A percentile compares a stretch with the other conserved stretches of the same genome.
Conservation (phyloP, 2,797 vertebrate genomes). For the Parotocinclus haroldoi region DNA sequence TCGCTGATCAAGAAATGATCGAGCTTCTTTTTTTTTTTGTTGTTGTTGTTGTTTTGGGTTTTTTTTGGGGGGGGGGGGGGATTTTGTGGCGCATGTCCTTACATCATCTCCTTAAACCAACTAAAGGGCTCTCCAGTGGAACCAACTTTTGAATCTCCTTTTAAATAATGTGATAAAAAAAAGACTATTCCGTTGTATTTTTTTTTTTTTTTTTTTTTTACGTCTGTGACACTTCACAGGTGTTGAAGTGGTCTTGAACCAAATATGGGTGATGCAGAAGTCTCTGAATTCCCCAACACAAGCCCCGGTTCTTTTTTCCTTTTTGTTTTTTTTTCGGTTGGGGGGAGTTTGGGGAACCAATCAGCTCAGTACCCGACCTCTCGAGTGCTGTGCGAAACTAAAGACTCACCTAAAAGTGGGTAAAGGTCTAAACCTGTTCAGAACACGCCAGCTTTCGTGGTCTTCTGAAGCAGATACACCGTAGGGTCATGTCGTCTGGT, state of each 20-base stretch:
- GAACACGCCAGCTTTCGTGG: conserved; percentile 62
- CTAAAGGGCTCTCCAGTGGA: conserved; percentile 72
- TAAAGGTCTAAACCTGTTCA: conserved; percentile 44
- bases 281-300: conserved; percentile 15
- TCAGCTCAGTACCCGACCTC: conserved; percentile 11
- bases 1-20: conserved; percentile 22
- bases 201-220: no score
- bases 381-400: conserved; percentile 16
- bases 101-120: conserved; percentile 57
- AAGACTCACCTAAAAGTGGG: conserved; percentile 24
- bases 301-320: conserved; percentile 2
- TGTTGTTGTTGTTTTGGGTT: no score
- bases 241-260: conserved; percentile 50
- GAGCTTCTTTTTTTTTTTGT: conserved; percentile 47
- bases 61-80: no score
- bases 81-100: conserved; percentile 49
- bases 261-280: conserved; percentile 16
- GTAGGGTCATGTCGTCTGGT: conserved; percentile 62
- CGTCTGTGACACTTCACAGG: conserved; percentile 66
- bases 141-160: conserved; percentile 53
- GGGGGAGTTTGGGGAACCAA: background rate
- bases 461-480: conserved; percentile 47
- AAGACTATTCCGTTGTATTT: conserved; percentile 56
- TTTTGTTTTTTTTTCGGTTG: conserved; percentile 20
- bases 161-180: conserved; percentile 50